Evolutionary conservation across 2,113 vertebrate species (phyloP), one percentile per base, ranked within the genome.

Genomic region (Xiphophorus maculatus): DNA sequence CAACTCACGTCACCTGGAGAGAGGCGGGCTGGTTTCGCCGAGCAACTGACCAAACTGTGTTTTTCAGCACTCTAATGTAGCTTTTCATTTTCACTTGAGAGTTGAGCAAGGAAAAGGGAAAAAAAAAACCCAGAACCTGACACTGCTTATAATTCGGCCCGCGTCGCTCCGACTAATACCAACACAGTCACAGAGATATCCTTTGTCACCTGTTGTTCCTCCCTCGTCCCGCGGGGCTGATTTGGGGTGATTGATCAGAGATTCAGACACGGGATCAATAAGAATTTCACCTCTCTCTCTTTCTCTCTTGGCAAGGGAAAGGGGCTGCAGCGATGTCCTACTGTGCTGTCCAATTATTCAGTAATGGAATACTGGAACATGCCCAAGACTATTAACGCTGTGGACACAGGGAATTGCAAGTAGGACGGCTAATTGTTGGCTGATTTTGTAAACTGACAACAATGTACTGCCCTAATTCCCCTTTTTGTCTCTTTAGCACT

Each of bases 191-290:
- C 87, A 87, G 81, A 90, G 85, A 88, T 82, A 88, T 91, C 84
- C 84, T 90, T 86, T 88, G 88, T 89, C 90, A 91, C 91, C 84
- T 85, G 87, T 79, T 89, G 79, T 77, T 72, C 30, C 73, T 66
- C 44, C 69, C 17, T 71, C 44, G 2, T 90, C 90, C 89, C 90
- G 0, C 0, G 88, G 84, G 92, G 86, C 90, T 92, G 91, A 91
- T 93, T 93, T 91, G 87, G 87, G 83, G 65, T 91, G 92, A 93
- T 92, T 92, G 92, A 92, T 93, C 88, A 91, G 88, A 83, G 85
- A 91, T 89, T 88, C 76, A 84, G 91, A 93, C 88, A 85, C 69
- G n/a, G 82, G 91, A 93, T 93, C 92, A 89, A 93, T 93, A 89
- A 84, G 84, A 85, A 83, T 92, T 88, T 91, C 89, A 87, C 89